Conservation (phyloP, 1,140 invertebrate species). For the Pogonomyrmex californicus region DNA sequence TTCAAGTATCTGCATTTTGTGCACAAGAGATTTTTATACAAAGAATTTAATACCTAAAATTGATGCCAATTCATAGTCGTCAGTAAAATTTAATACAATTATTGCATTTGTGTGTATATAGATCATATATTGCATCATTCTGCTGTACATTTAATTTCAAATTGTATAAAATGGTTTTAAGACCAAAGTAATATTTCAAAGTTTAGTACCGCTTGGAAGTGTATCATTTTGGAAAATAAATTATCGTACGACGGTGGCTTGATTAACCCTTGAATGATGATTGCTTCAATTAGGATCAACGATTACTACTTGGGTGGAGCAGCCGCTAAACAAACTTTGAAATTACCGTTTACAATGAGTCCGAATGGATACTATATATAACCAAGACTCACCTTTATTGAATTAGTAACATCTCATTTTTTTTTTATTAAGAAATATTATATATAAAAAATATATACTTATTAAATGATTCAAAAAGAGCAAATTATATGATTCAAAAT, state of each 20-base stretch:
- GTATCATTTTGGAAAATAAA: not conserved
- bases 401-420: not conserved
- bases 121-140: no score
- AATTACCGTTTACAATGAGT: slow-evolving; percentile 58
- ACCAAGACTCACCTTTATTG: slow-evolving; percentile 32
- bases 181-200: no score
- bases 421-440: not conserved
- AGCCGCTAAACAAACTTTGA: slow-evolving; percentile 65
- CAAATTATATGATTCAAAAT: not conserved
- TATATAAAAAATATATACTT: not conserved
- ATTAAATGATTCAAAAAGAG: not conserved
- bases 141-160: no score
- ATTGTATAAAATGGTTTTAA: no score
- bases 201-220: not conserved
- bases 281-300: slow-evolving; percentile 69
- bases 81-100: no score
- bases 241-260: not conserved
- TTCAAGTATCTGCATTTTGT: no score
- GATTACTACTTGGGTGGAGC: slow-evolving; percentile 73
- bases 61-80: no score
- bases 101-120: no score
- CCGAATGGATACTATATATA: slow-evolving; percentile 48
- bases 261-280: slow-evolving; percentile 35
- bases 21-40: no score
- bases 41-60: no score